Evolutionary conservation across 2,888 invertebrate genomes (phyloP).

Genomic region (Trissoscelio sp.): DNA sequence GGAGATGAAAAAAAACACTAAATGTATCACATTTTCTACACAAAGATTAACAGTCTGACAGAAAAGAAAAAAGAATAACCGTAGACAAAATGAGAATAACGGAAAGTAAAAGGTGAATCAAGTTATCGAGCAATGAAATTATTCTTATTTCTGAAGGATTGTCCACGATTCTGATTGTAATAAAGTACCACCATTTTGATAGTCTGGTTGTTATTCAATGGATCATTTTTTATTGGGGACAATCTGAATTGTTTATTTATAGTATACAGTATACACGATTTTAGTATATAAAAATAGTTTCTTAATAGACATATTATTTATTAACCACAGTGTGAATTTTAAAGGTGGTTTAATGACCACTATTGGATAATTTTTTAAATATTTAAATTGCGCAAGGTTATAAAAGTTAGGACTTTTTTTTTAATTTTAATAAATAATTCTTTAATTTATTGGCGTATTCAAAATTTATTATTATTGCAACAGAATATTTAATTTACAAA

Average conservation of each 20-base stretch:
- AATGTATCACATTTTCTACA: slow-evolving; percentile 50
- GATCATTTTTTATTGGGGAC: neutral
- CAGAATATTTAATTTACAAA: too few species aligned
- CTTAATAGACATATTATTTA: too few species aligned
- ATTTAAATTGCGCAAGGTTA: too few species aligned
- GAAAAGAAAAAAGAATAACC: too few species aligned
- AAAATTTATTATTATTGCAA: too few species aligned
- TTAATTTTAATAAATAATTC: too few species aligned
- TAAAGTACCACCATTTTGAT: slow-evolving; percentile 19
- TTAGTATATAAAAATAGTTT: slow-evolving; percentile 3
- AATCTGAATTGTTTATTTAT: slow-evolving; percentile 12
- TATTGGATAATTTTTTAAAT: too few species aligned
- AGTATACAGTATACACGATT: neutral
- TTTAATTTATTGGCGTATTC: too few species aligned
- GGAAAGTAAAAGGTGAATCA: slow-evolving; percentile 25
- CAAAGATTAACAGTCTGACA: slow-evolving; percentile 44
- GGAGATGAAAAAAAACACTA: slow-evolving; percentile 74
- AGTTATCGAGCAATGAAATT: slow-evolving; percentile 15
- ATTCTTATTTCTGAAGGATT: neutral
- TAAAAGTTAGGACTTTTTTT: too few species aligned
- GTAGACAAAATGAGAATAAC: slow-evolving; percentile 35
- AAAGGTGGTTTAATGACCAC: too few species aligned
- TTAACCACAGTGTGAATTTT: too few species aligned
- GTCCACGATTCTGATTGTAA: slow-evolving; percentile 19
- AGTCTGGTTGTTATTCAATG: neutral